Evolutionary conservation across 2,888 invertebrate species (phyloP).

Genomic region (Formica aserva): DNA sequence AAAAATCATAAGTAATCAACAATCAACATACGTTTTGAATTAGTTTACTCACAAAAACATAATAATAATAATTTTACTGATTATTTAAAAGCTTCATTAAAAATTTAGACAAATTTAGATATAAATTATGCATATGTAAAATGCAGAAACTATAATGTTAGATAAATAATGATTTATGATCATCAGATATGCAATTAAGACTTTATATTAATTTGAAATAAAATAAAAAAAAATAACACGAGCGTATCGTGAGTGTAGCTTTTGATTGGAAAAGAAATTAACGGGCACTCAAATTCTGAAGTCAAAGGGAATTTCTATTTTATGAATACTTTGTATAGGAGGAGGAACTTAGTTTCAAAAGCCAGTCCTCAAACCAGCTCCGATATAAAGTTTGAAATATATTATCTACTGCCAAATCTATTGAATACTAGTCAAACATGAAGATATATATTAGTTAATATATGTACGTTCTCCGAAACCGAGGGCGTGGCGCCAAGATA

Average conservation of each 20-base stretch:
- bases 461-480: slow-evolving; percentile 11
- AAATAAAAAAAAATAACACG: neutral
- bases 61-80: neutral
- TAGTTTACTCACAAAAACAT: neutral
- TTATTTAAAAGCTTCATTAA: neutral
- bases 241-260: neutral
- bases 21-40: neutral
- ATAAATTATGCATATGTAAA: neutral
- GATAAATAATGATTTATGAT: neutral
- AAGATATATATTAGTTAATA: slow-evolving; percentile 30
- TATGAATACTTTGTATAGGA: slow-evolving; percentile 26
- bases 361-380: neutral
- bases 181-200: neutral
- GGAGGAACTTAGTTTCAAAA: slow-evolving; percentile 27
- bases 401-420: slow-evolving; percentile 23
- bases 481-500: slow-evolving; percentile 65
- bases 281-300: neutral
- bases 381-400: neutral
- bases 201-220: neutral
- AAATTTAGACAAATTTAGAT: neutral
- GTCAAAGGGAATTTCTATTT: slow-evolving; percentile 12
- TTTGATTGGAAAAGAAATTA: slow-evolving; percentile 9
- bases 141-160: neutral
- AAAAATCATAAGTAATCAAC: neutral
- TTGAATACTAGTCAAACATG: neutral